Base-by-base conservation (phyloP, 2,113 vertebrate species). In the Protobothrops flavoviridis region DNA sequence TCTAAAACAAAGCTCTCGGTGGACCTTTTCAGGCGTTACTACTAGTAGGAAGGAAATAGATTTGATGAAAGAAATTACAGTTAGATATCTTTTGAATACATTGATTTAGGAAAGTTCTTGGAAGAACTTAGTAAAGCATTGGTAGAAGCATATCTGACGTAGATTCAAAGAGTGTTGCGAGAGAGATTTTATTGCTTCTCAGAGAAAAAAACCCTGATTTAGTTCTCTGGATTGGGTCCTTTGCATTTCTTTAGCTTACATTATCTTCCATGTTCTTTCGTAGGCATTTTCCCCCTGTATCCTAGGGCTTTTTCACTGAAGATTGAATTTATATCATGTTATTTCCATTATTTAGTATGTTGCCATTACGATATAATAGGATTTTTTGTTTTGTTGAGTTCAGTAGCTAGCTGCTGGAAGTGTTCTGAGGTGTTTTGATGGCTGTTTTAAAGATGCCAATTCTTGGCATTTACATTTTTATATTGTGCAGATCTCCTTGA, bases 31-130 rank as follows among this genome's bases (percentile, higher is more conserved):
- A 89, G 55, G 56, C 94, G 93, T 94, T 87, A 26, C 1, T 64
- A 86, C 97, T 89, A 94, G 13, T 93, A 91, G 91, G 93, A 93
- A 96, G 94, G 92, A 59, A 93, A 95, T 95, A 94, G 5, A 52
- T 50, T 29, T 81, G 88, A 56, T 85, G 24, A 33, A 64, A 45
- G 17, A 85, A 92, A 64, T 93, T 91, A 87, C 57, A 33, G 55
- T 90, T 0, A 0, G 24, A 91, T n/a, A 90, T 94, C 69, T n/a
- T 23, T 87, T 86, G 92, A 90, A 39, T 26, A 3, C 0, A 64
- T 20, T 21, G 33, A 6, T 74, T 74, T 39, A 74, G 69, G 33
- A 39, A 74, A 33, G 8, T 61, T 33, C 9, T 74, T 52, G 48
- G 26, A 85, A 43, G n/a, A 48, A 3, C 13, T 17, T 29, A 45